A percentile compares a stretch with the other conserved stretches of the same genome.
Conservation (phyloP, 2,113 vertebrate genomes). For the Eira barbara region DNA sequence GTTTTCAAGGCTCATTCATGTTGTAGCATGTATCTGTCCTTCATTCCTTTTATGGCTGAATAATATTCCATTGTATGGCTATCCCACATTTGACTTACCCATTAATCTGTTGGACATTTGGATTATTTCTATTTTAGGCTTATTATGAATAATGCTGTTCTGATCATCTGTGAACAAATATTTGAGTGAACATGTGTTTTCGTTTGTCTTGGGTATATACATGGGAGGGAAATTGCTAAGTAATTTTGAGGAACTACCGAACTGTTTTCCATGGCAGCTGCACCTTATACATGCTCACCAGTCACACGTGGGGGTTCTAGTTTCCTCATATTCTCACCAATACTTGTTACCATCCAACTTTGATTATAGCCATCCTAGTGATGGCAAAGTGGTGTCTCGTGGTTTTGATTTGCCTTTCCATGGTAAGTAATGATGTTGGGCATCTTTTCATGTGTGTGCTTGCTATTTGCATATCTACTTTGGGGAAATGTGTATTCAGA, state of each 20-base stretch:
- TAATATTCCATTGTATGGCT: background rate
- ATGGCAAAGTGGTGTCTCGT: background rate
- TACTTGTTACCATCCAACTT: background rate
- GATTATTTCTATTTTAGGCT: background rate
- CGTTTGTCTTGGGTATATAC: background rate
- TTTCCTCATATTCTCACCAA: background rate
- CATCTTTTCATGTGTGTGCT: background rate
- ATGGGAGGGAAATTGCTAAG: background rate
- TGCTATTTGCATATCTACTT: background rate
- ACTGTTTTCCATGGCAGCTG: background rate
- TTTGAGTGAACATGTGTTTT: background rate
- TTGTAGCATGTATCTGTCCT: background rate
- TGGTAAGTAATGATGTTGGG: background rate
- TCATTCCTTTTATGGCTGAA: background rate
- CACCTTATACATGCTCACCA: background rate
- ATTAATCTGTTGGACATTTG: background rate
- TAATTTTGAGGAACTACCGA: background rate
- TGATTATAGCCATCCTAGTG: background rate
- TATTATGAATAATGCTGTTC: background rate
- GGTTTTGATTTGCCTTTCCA: background rate
- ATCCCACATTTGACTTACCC: background rate
- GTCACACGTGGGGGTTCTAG: background rate
- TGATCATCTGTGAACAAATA: background rate
- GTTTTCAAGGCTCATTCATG: background rate
- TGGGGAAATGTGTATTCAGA: background rate